Base-by-base conservation (phyloP, 2,113 vertebrate genomes). In the Sinocyclocheilus grahami region DNA sequence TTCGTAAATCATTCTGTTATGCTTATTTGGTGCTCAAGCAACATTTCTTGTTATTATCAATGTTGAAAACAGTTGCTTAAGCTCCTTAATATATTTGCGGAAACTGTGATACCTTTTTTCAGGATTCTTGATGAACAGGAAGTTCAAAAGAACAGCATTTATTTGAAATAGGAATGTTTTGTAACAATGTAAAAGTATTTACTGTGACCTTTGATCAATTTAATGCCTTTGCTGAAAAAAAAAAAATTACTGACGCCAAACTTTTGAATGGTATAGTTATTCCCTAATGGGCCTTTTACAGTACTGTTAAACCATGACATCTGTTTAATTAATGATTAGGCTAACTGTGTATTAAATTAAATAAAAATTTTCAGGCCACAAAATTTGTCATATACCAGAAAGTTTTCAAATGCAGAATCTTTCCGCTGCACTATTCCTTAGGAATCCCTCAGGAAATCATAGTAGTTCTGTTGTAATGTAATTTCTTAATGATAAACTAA, bases 401-500 rank as follows among this genome's bases (percentile, higher is more conserved):
- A 33, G 5, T 16, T 69, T 69, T 30, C 2, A 55, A 10, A 18
- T 18, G 14, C 16, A 3, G 24, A 33, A 12, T 55, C 9, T 20
- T 55, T 78, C 27, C 22, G 6, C 18, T 37, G 4, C 16, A 37
- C 4, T 55, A 77, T 51, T 24, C 0, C 18, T 33, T 8, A 30
- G 13, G 16, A 4, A 16, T 78, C 76, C 30, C 8, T 33, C 24
- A 33, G 27, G 18, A 78, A 78, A 12, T 22, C 2, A 77, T 14
- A 76, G 46, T 27, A 18, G 6, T 78, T 78, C 2, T 78, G 67
- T 10, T 72, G 33, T 4, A 69, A 69, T 33, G 1, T 30, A 37
- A 71, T 20, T 72, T 72, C 69, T 39, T 39, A 39, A 72, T 72
- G 27, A 58, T 58, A 30, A 62, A 62, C 58, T 78, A 58, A 33